Evolutionary conservation across 2,888 invertebrate species (phyloP), one percentile per base, ranked within the genome.

Genomic region (Pammene aurita): DNA sequence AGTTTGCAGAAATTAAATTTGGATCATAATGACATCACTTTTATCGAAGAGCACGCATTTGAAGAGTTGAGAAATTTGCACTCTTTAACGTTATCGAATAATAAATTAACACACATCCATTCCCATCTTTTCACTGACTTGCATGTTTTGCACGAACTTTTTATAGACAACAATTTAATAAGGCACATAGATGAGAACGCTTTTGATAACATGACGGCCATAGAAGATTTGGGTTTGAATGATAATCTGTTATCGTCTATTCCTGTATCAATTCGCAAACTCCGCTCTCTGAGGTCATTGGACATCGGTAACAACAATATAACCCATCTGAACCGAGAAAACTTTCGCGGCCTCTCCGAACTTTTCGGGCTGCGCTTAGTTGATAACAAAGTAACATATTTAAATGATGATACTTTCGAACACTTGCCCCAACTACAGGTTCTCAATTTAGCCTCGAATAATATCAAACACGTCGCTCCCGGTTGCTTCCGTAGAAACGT

Each of bases 261-360:
- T 61, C 96, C 96, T 38, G 87, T 88, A 66, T 96, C 96, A 11
- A 93, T 96, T 63, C 94, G 94, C 52, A 94, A 94, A 82, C 91
- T 97, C 71, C 89, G 94, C 60, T 94, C 95, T 75, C 87, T 97
- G 71, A 95, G 95, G 85, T 95, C 95, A 26, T 91, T 97, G 74
- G 96, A 97, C 89, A 93, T 97, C 74, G 96, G 96, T 26, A 96
- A 96, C 82, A 97, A 97, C 88, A 94, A 94, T 81, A 95, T 98
- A 83, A 94, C 95, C 79, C 92, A 93, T 73, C 93, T 98, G 74
- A 94, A 93, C 73, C 94, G 95, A 80, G 94, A 95, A 77, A 95
- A 96, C 74, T 96, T 97, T 82, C 93, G 93, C 76, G 96, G 96
- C 11, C 88, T 97, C 72, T 93, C 94, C 72, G 94, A 96, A 80